A percentile compares a stretch with the other conserved stretches of the same genome.
phyloP scores from a whole-genome alignment of 2,113 vertebrate genomes.

The Tringa solitaria region DNA sequence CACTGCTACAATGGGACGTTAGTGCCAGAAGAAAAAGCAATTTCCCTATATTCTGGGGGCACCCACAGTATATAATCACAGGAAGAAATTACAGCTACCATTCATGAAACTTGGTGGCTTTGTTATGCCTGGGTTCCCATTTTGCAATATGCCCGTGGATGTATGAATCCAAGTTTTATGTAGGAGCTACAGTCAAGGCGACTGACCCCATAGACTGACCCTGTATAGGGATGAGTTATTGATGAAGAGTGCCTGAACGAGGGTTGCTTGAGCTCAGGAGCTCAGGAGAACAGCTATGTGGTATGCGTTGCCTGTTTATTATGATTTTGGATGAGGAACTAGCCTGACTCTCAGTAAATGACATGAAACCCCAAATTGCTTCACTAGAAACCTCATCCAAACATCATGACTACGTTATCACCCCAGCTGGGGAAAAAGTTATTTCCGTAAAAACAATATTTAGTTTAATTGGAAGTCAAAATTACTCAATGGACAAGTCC shows the following conservation, averaged over 20 bases:
- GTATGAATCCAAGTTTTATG: neutral
- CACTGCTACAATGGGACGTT: neutral
- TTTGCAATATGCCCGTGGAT: neutral
- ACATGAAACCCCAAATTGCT: neutral
- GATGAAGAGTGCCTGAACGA: neutral
- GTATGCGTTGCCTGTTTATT: neutral
- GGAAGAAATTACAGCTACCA: neutral
- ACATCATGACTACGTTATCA: accelerated
- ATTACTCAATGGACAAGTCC: neutral
- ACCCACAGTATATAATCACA: accelerated
- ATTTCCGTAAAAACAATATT: neutral
- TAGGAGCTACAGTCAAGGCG: neutral
- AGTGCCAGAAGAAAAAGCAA: too few species aligned
- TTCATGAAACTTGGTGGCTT: neutral
- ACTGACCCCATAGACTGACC: neutral
- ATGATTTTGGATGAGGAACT: neutral
- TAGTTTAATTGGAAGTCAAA: neutral
- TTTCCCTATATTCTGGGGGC: neutral
- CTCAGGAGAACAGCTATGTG: neutral
- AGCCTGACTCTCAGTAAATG: neutral
- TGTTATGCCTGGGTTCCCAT: neutral
- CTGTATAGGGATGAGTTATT: neutral
- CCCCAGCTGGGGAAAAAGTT: neutral
- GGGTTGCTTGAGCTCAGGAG: neutral
- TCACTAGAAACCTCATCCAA: neutral